Percentiles rank a stretch among this genome's conserved stretches.
phyloP scores from a whole-genome alignment of 2,113 vertebrate species.

The Oceanites oceanicus region DNA sequence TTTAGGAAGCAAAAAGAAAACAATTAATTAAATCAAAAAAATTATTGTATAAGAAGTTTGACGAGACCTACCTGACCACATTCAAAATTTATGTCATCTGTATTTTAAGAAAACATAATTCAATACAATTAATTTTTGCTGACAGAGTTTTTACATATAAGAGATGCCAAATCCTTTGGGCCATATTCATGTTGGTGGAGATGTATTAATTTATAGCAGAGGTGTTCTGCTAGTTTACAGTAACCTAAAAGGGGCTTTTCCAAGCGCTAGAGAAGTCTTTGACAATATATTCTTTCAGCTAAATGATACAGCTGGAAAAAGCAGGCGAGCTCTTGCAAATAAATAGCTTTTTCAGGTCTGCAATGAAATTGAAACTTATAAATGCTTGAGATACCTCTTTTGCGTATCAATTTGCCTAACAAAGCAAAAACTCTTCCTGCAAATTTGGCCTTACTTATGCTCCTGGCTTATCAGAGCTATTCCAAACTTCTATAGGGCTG shows the following conservation, averaged over 20 bases:
- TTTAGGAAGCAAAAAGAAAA: neutral
- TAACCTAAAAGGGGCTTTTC: neutral
- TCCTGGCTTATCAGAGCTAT: neutral
- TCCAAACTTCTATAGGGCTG: neutral
- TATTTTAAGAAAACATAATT: neutral
- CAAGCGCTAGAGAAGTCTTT: neutral
- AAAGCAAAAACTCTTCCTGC: neutral
- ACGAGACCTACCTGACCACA: neutral
- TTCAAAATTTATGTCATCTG: neutral
- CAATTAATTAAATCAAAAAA: neutral
- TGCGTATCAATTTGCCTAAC: neutral
- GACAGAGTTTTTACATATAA: neutral
- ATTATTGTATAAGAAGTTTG: neutral
- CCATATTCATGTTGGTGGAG: neutral
- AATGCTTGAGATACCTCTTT: neutral
- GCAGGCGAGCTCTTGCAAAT: neutral
- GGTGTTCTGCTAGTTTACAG: neutral
- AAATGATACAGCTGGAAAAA: neutral
- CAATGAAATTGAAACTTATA: neutral
- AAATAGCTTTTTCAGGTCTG: neutral
- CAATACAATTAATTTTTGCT: neutral
- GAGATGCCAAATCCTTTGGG: neutral
- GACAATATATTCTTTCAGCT: neutral
- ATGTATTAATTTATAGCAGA: neutral
- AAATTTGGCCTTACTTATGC: neutral